phyloP scores from a whole-genome alignment of 2,888 invertebrate genomes.

The Netelia fuscicornis region DNA sequence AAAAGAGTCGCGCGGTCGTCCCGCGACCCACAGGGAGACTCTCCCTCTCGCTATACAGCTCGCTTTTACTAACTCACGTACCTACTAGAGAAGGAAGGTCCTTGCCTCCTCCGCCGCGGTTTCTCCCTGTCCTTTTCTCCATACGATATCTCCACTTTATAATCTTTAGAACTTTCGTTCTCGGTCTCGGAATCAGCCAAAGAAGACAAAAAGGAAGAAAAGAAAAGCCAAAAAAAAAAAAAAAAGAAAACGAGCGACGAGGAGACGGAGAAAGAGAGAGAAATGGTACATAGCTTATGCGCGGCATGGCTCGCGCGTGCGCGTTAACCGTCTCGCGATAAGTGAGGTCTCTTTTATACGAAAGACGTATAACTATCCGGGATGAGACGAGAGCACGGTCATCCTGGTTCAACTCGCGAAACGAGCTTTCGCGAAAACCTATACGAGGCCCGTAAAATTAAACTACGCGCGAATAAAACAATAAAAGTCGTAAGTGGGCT shows the following conservation, averaged over 20 bases:
- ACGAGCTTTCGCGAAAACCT: not conserved
- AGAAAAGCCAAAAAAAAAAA: conserved; percentile 16
- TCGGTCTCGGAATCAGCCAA: conserved; percentile 58
- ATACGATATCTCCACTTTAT: conserved; percentile 53
- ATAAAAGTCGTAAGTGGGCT: not conserved
- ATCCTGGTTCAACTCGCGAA: conserved; percentile 48
- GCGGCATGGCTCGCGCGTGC: conserved; percentile 60
- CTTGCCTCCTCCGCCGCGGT: conserved; percentile 44
- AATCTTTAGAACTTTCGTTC: conserved; percentile 67
- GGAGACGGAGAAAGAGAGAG: conserved; percentile 15
- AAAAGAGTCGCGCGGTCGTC: conserved; percentile 62
- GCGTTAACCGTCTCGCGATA: conserved; percentile 52
- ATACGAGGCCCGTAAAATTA: conserved; percentile 5
- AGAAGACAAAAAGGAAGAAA: conserved; percentile 13
- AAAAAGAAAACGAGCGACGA: not conserved
- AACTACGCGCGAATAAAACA: not conserved
- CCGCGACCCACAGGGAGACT: conserved; percentile 59
- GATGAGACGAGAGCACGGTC: conserved; percentile 42
- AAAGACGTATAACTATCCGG: conserved; percentile 52
- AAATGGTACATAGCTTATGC: conserved; percentile 49
- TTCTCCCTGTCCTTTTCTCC: conserved; percentile 36
- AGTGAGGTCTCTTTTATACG: conserved; percentile 64
- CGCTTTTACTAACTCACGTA: conserved; percentile 51
- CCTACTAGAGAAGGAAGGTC: conserved; percentile 47
- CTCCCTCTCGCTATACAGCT: conserved; percentile 48